Conservation (phyloP, 2,113 vertebrate species). For the Ia io region DNA sequence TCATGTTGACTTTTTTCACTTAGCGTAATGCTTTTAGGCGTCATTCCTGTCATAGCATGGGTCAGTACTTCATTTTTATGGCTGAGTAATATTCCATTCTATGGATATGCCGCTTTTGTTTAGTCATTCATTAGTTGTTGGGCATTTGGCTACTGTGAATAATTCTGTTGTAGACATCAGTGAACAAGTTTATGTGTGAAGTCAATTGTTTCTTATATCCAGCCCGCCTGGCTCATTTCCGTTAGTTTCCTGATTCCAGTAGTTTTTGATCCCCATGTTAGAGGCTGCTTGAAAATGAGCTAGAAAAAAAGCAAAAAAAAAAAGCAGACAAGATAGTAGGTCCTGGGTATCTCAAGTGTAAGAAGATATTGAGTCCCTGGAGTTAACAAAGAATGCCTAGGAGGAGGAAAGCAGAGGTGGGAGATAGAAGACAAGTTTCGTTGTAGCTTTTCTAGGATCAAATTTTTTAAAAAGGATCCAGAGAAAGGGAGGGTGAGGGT, state of each 20-base stretch:
- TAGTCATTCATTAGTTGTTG: neutral
- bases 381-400: neutral
- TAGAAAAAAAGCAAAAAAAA: neutral
- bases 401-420: neutral
- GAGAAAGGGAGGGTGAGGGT: neutral
- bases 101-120: neutral
- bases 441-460: neutral
- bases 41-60: neutral
- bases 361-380: neutral
- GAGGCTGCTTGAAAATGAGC: neutral
- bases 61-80: neutral
- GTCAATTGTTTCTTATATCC: neutral
- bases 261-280: neutral
- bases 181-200: constrained; percentile 18
- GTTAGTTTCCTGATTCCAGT: neutral
- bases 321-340: neutral
- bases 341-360: neutral
- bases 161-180: neutral
- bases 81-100: neutral
- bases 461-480: neutral
- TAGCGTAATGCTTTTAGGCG: neutral
- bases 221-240: neutral
- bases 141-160: neutral
- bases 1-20: constrained; percentile 3
- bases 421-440: neutral